Base-by-base conservation (phyloP, 2,113 vertebrate species). In the Arenaria interpres region DNA sequence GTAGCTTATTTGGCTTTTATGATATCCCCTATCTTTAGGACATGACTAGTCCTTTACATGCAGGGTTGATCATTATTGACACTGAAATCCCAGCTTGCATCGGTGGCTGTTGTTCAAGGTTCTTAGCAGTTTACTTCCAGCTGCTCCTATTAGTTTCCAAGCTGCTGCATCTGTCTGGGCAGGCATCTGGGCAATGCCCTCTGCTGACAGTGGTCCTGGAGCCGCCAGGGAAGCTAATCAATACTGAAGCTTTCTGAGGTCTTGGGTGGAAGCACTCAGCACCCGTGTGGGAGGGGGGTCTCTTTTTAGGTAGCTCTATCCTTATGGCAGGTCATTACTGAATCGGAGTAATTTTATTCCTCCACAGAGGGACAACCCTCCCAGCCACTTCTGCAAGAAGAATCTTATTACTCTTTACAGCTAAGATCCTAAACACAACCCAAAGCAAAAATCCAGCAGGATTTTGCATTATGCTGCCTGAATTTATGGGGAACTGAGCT, bases 271-370 rank as follows among this genome's bases (percentile, higher is more conserved):
- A 85, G 16, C 9, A 45, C 12, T 74, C 23, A 90, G 20, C 0
- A 2, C 6, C 17, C 14, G 3, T 24, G 5, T 67, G 14, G 32
- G 9, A 84, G 2, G 3, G 6, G 13, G 17, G 4, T 56, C 22
- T 75, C 22, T 9, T 85, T 50, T 56, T 66, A 37, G 10, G 17
- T 22, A 45, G 3, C 14, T 46, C 14, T 69, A 30, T 6, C 13
- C 16, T 71, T 54, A 66, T 0, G 1, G 30, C 8, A 80, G 21
- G 17, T 41, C 21, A 25, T 2, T 74, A 71, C 7, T 32, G 56
- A 67, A 56, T 74, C 14, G 46, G 59, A 67, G 13, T 81, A 27
- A 27, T 56, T 90, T 22, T 18, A 19, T 60, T 88, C 14, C 35
- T 80, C 30, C 3, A 12, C 10, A 53, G 27, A 39, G 8, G 5